Evolutionary conservation across 2,888 invertebrate genomes (phyloP), one percentile per base, ranked within the genome.

Genomic region (Tenthredo notha): DNA sequence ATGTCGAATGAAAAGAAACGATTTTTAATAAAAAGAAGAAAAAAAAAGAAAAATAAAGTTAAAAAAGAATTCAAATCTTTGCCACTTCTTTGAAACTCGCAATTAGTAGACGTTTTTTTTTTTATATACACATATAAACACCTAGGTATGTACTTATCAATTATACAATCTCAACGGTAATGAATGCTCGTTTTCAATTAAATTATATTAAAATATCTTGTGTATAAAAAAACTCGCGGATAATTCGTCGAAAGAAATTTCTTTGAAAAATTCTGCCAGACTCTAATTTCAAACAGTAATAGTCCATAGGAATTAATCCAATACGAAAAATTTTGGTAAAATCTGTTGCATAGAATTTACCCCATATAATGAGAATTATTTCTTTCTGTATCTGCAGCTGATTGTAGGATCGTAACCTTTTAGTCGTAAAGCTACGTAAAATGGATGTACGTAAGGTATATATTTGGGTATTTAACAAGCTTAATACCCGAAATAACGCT

Each of bases 401-500:
- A 47, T 47, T 47, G 21, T 25, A 25, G 4, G 21, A 61, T 61
- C 61, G 61, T 61, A 61, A 61, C 9, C 61, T n/a, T 61, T 25
- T 61, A 25, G 9, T 61, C 61, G 61, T 61, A 61, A 61, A 61
- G 61, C 25, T 25, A 12, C 12, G 25, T 61, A 25, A 25, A 25
- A 12, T 21, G 12, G 9, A 25, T 21, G 25, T 25, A 61, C 10
- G 61, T 61, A 25, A 25, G 21, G 10, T 21, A 61, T 21, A 61
- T 12, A n/a, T 70, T 70, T 70, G 18, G 70, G 33, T 84, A 3
- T 33, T 84, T 70, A 84, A 84, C 54, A 72, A 33, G 37, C 37
- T 72, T 50, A 77, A 72, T 77, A 54, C 72, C 75, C 43, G 84
- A 84, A 75, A 18, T 84, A 84, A 84, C 47, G 54, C 72, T 84